Base-by-base conservation (phyloP, 2,888 invertebrate species). In the Cyaniris semiargus region DNA sequence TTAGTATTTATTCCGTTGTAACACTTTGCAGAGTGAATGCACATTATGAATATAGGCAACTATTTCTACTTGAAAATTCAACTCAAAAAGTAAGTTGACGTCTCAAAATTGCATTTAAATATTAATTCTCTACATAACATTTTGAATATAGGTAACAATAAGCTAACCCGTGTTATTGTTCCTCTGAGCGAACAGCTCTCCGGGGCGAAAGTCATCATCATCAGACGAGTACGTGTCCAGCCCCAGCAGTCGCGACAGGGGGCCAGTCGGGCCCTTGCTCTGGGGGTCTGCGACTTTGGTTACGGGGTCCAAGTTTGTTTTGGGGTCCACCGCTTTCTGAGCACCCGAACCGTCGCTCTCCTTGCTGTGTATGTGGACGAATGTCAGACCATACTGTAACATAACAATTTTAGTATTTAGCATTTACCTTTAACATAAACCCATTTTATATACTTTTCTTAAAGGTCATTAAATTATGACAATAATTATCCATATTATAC, bases 321-420 rank as follows among this genome's bases (percentile, higher is more conserved):
- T 66, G 27, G 13, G 23, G 27, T 66, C 60, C 10, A 21, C n/a
- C 15, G 13, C 27, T 66, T 27, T 66, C 8, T 31, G 58, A 21
- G 21, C 1, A 18, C n/a, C n/a, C 1, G n/a, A 8, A 21, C 58
- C 8, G 6, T 23, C 27, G 75, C 79, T 82, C 76, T 95, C 94
- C 80, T 95, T 94, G 77, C 87, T 88, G 80, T 87, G 88, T 13
- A 98, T 89, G 83, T 96, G 96, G 75, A 98, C 92, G 88, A 98
- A 98, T 0, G 97, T 96, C 18, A 98, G 87, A 0, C 98, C 98
- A 89, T 96, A 98, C 88, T 96, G 95, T 1, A 78, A 66, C 79
- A 60, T 72, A 60, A 3, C 60, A 60, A 76, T 27, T 44, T 3
- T 56, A 18, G 5, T 53, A 15, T 31, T 31, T 31, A 34, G 34